phyloP scores from a whole-genome alignment of 2,888 invertebrate genomes.

The Drosophila nigricruria region DNA sequence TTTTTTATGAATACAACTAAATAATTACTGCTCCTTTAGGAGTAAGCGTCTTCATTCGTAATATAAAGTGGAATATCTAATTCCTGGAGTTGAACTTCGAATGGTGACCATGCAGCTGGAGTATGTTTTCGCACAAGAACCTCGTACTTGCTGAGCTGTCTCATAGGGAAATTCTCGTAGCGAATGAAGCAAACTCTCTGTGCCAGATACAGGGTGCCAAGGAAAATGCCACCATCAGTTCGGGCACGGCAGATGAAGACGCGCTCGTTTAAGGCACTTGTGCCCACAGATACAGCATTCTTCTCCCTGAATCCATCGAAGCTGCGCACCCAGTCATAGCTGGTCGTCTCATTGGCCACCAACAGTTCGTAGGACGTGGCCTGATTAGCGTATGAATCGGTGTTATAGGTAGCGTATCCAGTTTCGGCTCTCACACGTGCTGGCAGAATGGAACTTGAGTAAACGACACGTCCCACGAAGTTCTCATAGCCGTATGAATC shows the following conservation, averaged over 20 bases:
- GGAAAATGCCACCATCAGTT: constrained; percentile 35
- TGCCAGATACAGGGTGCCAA: constrained; percentile 42
- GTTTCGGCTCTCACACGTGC: constrained; percentile 55
- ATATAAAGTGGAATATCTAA: too few species aligned
- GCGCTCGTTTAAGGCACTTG: constrained; percentile 46
- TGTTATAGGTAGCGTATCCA: constrained; percentile 38
- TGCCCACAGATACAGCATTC: constrained; percentile 48
- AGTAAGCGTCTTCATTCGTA: not conserved
- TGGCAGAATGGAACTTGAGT: constrained; percentile 30
- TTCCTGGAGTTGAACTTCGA: not conserved
- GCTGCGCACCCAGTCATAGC: constrained; percentile 52
- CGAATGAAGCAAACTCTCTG: constrained; percentile 41
- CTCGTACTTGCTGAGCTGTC: constrained; percentile 51
- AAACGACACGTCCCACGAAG: constrained; percentile 49
- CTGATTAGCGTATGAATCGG: not conserved
- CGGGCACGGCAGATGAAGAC: constrained; percentile 47
- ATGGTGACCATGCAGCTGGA: not conserved
- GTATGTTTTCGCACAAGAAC: constrained; percentile 30
- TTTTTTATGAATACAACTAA: not conserved
- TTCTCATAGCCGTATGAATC: constrained; percentile 56
- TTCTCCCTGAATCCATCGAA: constrained; percentile 52
- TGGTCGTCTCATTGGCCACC: constrained; percentile 30
- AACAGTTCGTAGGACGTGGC: constrained; percentile 31
- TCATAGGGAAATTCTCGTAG: constrained; percentile 38
- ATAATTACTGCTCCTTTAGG: not conserved